Conservation (phyloP, 2,113 vertebrate genomes). For the Rhineura floridana region DNA sequence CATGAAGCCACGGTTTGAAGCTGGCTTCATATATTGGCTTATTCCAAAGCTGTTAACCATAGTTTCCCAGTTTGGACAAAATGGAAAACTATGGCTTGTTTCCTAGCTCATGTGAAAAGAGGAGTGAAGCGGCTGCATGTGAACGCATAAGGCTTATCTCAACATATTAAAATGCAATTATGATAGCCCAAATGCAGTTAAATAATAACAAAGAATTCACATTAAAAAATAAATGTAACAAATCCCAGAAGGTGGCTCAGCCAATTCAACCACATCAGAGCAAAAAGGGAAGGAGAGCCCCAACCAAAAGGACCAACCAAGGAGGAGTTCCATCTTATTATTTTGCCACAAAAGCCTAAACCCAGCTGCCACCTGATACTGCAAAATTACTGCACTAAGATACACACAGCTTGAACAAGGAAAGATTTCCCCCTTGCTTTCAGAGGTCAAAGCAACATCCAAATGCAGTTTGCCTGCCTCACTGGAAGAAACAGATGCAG, state of each 20-base stretch:
- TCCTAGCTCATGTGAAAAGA: neutral
- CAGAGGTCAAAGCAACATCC: neutral
- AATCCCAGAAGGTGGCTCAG: neutral
- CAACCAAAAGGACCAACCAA: neutral
- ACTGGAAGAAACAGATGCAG: neutral
- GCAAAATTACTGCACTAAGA: neutral
- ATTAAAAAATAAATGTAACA: neutral
- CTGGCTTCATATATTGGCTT: too few species aligned
- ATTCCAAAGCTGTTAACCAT: neutral
- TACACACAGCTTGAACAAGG: neutral
- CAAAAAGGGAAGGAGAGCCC: neutral
- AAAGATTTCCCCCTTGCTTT: neutral
- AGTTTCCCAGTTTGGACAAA: neutral
- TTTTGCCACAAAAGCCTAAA: neutral
- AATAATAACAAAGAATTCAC: too few species aligned
- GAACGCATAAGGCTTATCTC: neutral
- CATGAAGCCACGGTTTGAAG: too few species aligned
- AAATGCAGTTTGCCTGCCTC: neutral
- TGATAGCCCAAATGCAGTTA: too few species aligned
- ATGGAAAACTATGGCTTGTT: neutral
- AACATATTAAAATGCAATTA: too few species aligned
- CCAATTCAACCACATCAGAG: neutral
- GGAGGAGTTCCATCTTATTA: neutral
- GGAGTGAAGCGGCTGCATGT: neutral
- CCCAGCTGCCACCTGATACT: neutral